These are phyloP conservation scores for Enteromius treurensis DNA, from an alignment of 2,797 vertebrate species.

Conservation along the genomic window DNA sequence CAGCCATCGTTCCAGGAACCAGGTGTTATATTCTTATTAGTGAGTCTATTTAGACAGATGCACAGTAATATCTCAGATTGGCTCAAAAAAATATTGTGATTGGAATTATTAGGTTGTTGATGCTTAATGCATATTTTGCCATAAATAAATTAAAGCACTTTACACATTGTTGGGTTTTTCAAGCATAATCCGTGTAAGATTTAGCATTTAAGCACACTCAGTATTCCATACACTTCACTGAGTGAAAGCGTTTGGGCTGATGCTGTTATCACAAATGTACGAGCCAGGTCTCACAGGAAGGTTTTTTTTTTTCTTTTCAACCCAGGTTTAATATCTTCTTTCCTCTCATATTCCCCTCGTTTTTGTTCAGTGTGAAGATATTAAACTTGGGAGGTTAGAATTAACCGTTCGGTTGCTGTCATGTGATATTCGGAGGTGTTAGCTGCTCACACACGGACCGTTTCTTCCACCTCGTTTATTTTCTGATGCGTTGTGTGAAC, in stretches of 20 bases:
- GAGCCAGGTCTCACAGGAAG: neutral
- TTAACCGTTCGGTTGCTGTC: conserved; percentile 26
- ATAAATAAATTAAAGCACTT: neutral
- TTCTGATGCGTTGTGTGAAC: conserved; percentile 22
- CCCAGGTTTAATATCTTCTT: conserved; percentile 11
- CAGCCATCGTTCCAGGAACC: conserved; percentile 7
- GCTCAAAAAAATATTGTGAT: neutral
- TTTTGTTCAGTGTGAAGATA: conserved; percentile 17
- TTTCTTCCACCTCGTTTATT: conserved; percentile 30
- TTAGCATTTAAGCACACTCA: neutral
- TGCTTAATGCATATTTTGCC: neutral
- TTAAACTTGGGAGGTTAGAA: neutral
- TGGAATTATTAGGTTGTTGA: neutral
- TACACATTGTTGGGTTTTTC: too few relatives aligned
- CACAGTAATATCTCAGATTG: neutral
- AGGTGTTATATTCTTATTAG: conserved; percentile 10
- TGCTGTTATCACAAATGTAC: neutral
- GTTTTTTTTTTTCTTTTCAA: conserved; percentile 7
- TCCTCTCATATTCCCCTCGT: neutral
- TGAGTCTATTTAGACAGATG: neutral
- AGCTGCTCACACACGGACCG: neutral
- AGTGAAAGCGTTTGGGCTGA: conserved; percentile 11
- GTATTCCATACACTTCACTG: neutral
- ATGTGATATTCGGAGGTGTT: conserved; percentile 12
- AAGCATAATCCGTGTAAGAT: neutral